Conservation (phyloP, 1,140 invertebrate species). For the Cheumatopsyche charites region DNA sequence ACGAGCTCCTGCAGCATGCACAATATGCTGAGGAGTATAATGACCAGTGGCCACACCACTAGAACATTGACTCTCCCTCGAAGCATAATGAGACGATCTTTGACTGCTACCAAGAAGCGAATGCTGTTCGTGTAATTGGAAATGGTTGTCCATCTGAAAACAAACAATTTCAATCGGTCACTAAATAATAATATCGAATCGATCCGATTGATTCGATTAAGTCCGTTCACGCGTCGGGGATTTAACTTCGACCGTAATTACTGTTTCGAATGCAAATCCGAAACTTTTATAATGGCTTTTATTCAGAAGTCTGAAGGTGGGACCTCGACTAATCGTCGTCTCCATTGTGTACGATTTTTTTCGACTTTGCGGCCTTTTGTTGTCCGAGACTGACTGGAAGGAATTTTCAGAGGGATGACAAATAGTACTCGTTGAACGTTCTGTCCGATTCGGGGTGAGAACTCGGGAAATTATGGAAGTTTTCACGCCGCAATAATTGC, state of each 20-base stretch:
- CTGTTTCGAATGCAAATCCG: no score
- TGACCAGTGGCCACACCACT: conserved; percentile 50
- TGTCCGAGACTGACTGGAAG: neutral
- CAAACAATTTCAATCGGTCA: no score
- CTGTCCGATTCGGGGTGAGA: neutral
- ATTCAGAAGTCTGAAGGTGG: no score
- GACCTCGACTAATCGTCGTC: no score
- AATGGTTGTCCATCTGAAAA: conserved; percentile 57
- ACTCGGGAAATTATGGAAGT: conserved; percentile 33
- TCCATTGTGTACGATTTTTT: no score
- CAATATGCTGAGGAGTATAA: conserved; percentile 39
- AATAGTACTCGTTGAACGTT: neutral
- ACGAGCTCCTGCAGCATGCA: conserved; percentile 46
- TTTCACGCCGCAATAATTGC: conserved; percentile 36
- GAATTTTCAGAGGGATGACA: neutral
- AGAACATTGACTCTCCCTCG: conserved; percentile 54
- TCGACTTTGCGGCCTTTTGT: neutral
- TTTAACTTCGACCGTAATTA: neutral
- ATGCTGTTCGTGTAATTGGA: conserved; percentile 60
- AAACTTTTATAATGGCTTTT: no score
- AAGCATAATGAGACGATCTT: conserved; percentile 44
- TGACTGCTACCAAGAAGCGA: conserved; percentile 56
- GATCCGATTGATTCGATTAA: no score
- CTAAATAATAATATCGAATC: no score
- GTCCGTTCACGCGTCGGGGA: no score